phyloP scores from a whole-genome alignment of 2,888 invertebrate species.

The Nycteola revayana region DNA sequence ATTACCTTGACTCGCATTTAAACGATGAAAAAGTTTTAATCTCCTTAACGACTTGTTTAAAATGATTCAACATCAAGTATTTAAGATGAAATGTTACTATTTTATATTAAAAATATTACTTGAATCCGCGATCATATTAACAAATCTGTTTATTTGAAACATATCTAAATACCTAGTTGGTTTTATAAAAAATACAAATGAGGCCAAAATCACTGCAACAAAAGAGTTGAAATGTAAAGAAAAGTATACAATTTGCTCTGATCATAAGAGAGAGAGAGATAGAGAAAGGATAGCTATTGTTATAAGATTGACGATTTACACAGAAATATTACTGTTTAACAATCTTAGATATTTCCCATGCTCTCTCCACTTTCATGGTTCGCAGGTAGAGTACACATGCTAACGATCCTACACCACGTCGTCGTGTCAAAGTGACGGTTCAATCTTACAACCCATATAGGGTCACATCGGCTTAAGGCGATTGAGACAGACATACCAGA shows the following conservation, averaged over 20 bases:
- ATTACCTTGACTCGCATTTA: constrained; percentile 39
- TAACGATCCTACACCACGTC: constrained; percentile 11
- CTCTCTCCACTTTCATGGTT: constrained; percentile 21
- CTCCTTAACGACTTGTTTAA: constrained; percentile 23
- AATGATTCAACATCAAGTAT: constrained; percentile 10
- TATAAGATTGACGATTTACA: neutral
- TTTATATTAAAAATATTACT: no score
- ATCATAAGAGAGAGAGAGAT: no score
- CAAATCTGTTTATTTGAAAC: no score
- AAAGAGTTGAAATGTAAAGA: no score
- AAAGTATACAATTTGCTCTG: no score
- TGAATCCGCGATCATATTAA: no score
- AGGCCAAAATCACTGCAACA: no score
- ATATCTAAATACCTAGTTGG: no score
- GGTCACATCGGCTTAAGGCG: constrained; percentile 4
- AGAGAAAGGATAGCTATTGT: neutral
- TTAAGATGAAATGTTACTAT: no score
- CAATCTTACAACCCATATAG: constrained; percentile 10
- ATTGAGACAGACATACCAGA: constrained; percentile 7
- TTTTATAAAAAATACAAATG: no score
- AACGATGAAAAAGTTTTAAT: neutral
- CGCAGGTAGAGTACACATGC: constrained; percentile 16
- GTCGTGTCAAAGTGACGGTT: constrained; percentile 18
- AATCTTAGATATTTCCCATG: constrained; percentile 22
- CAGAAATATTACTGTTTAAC: constrained; percentile 4